These are phyloP conservation scores for Hypanus sabinus DNA, from an alignment of 2,113 vertebrate species.

Conservation along the genomic window DNA sequence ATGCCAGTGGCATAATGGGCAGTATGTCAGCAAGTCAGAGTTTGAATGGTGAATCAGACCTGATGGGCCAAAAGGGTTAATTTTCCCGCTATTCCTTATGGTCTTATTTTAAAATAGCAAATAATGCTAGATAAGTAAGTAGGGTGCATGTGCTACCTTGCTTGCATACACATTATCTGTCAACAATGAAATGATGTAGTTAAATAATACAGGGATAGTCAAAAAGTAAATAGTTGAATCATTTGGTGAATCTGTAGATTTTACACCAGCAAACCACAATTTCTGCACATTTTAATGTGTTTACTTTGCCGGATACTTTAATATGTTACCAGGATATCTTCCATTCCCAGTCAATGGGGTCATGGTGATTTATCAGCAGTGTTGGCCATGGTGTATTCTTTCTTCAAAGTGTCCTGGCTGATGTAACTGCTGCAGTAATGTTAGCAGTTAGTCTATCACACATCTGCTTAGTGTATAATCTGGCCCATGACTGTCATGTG, in stretches of 20 bases:
- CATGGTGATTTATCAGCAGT: neutral
- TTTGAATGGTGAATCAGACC: too few relatives aligned
- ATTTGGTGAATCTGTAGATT: neutral
- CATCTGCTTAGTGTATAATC: neutral
- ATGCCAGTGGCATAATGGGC: too few relatives aligned
- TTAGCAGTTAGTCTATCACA: constrained; percentile 7
- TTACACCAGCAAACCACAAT: neutral
- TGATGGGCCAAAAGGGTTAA: too few relatives aligned
- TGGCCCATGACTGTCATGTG: neutral
- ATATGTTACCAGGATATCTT: constrained; percentile 9
- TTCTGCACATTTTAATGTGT: neutral
- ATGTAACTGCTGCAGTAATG: neutral
- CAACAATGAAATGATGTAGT: neutral
- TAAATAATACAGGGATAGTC: neutral
- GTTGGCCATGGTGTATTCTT: neutral
- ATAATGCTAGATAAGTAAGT: too few relatives aligned
- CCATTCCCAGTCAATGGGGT: neutral
- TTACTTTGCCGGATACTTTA: neutral
- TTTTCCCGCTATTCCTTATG: too few relatives aligned
- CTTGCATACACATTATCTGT: neutral
- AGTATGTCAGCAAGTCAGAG: too few relatives aligned
- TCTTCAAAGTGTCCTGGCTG: neutral
- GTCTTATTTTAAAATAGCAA: too few relatives aligned
- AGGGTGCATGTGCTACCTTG: neutral
- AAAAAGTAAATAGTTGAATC: neutral